A percentile compares a stretch with the other conserved stretches of the same genome.
phyloP scores from a whole-genome alignment of 2,888 invertebrate genomes.

The Pterostichus madidus region DNA sequence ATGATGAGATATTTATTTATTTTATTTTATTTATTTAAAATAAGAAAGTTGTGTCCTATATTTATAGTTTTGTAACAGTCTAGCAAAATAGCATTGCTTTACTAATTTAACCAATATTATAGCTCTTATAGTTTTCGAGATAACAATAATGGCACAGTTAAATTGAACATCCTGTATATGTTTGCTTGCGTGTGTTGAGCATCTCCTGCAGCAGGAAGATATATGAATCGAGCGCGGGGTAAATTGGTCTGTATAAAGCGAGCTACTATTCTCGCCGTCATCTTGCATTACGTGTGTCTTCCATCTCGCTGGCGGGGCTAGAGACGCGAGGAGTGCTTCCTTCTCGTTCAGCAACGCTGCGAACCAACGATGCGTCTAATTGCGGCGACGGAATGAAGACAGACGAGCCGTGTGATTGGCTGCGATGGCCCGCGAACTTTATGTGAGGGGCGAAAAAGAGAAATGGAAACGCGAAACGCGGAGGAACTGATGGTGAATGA shows the following conservation, averaged over 20 bases:
- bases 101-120: no score
- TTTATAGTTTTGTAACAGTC: no score
- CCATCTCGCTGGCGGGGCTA: conserved; percentile 70
- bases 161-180: no score
- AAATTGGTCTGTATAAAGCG: conserved; percentile 63
- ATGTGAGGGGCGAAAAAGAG: conserved; percentile 24
- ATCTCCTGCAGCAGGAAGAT: conserved; percentile 24
- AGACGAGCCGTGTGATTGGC: conserved; percentile 84
- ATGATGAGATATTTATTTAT: no score
- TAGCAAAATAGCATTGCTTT: no score
- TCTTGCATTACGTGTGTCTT: conserved; percentile 74
- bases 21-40: no score
- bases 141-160: no score
- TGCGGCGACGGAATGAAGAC: conserved; percentile 81
- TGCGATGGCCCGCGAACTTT: conserved; percentile 76
- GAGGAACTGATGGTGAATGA: neutral
- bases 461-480: neutral
- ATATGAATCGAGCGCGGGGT: conserved; percentile 59
- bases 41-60: no score
- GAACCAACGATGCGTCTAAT: conserved; percentile 69
- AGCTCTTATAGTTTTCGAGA: no score
- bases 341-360: conserved; percentile 30
- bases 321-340: conserved; percentile 58
- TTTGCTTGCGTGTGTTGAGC: no score
- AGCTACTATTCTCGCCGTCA: conserved; percentile 73